Percentiles rank a stretch among this genome's conserved stretches.
Conservation (phyloP, 2,113 vertebrate species). For the Promerops cafer region DNA sequence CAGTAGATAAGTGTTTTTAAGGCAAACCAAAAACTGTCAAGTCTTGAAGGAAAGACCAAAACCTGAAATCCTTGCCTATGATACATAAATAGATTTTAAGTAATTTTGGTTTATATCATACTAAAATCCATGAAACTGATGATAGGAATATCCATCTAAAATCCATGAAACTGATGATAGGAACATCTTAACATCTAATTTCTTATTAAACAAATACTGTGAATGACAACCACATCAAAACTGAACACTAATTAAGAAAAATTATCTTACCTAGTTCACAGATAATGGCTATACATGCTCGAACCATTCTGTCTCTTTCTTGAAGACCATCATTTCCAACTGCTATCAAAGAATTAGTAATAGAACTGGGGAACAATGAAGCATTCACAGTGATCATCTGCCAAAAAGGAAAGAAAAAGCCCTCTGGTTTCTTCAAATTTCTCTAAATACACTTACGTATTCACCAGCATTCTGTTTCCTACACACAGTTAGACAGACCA, state of each 20-base stretch:
- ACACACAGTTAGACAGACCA: neutral
- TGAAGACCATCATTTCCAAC: constrained; percentile 97
- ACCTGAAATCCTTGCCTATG: neutral
- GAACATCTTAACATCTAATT: neutral
- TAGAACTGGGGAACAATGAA: constrained; percentile 92
- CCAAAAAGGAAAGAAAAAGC: constrained; percentile 23
- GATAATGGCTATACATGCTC: constrained; percentile 95
- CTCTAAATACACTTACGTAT: neutral
- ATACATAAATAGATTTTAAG: neutral
- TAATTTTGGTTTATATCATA: neutral
- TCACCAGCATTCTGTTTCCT: neutral
- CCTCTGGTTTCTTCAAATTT: neutral
- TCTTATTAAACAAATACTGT: neutral
- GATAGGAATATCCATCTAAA: neutral
- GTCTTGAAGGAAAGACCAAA: neutral
- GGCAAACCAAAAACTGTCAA: neutral
- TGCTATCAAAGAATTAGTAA: constrained; percentile 95
- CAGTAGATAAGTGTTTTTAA: neutral
- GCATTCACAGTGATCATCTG: constrained; percentile 99
- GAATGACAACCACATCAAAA: neutral
- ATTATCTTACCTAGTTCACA: constrained; percentile 90
- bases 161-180: neutral
- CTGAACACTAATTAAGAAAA: neutral
- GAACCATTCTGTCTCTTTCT: constrained; percentile 96
- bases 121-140: neutral